Evolutionary conservation across 2,888 invertebrate genomes (phyloP), one percentile per base, ranked within the genome.

Genomic region (Nymphalis polychloros): DNA sequence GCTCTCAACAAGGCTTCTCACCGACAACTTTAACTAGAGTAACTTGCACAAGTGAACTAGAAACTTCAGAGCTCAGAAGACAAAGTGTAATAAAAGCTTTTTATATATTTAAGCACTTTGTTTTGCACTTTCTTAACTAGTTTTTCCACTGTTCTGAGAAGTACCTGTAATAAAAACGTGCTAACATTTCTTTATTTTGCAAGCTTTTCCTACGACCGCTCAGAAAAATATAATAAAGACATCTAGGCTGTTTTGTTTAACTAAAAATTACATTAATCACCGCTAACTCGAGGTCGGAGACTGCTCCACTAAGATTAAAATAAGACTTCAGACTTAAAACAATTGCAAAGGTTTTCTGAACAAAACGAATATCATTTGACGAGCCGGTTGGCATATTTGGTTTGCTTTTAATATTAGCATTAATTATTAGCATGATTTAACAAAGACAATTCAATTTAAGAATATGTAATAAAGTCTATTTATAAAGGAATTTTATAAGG

Each of bases 31-130:
- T 69, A 63, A 66, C 61, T 71, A 55, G 60, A 69, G 67, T 71
- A 63, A 69, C 72, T 72, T 60, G 59, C 62, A 47, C 68, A 59
- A 70, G 68, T 68, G 69, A 74, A 69, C 76, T 72, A 66, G 70
- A 72, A 75, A 74, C 72, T 70, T 70, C 73, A 67, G 76, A 79
- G 72, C 77, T 75, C 73, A 74, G 76, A 74, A 74, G 63, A 74
- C 74, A 77, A 72, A 76, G 73, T 72, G 76, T 72, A 70, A 75
- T 76, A 77, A 76, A 75, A 79, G 72, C 74, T 79, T 77, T 76
- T 80, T 75, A 79, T 78, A 80, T 77, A 80, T 79, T 78, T 76
- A 80, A 69, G 72, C 68, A 67, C 73, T 79, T 74, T 74, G 75
- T 77, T 76, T 77, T 75, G 65, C 71, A 74, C 72, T 76, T 72